A percentile compares a stretch with the other conserved stretches of the same genome.
These are phyloP conservation scores for Daktulosphaira vitifoliae DNA, from an alignment of 1,140 invertebrate species.

Conservation along the genomic window DNA sequence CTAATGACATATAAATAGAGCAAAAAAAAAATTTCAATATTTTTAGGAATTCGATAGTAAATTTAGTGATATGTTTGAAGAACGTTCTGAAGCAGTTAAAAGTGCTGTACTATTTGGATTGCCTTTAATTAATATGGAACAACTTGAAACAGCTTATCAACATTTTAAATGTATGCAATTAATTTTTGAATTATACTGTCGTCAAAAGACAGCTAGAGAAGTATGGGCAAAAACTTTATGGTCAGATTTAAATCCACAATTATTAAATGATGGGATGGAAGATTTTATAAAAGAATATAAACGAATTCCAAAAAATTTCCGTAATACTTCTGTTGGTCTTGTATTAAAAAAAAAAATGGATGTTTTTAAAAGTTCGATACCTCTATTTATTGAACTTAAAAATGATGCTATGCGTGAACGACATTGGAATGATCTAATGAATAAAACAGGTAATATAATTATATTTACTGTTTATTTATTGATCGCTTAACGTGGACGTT, in stretches of 20 bases:
- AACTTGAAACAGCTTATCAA: constrained; percentile 49
- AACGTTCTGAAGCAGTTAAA: background rate
- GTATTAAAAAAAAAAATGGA: constrained; percentile 73
- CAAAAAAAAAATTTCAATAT: background rate
- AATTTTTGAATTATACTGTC: constrained; percentile 68
- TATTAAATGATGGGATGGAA: constrained; percentile 77
- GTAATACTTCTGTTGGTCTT: constrained; percentile 52
- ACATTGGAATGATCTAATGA: constrained; percentile 82
- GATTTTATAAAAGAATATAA: constrained; percentile 68
- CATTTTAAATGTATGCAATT: constrained; percentile 64
- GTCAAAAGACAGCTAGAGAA: constrained; percentile 63
- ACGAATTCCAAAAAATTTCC: constrained; percentile 51
- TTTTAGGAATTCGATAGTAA: background rate
- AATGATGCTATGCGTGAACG: constrained; percentile 79
- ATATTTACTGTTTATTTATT: background rate
- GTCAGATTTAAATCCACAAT: constrained; percentile 73
- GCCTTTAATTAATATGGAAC: background rate
- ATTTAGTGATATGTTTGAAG: background rate
- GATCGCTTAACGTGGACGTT: no score
- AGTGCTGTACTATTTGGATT: background rate
- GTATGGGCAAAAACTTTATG: constrained; percentile 77
- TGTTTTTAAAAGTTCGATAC: constrained; percentile 76
- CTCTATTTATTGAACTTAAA: constrained; percentile 81
- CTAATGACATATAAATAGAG: background rate
- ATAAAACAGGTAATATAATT: constrained; percentile 68